Evolutionary conservation across 1,140 invertebrate genomes (phyloP).

Genomic region (Hyposmocoma kahamanoa): DNA sequence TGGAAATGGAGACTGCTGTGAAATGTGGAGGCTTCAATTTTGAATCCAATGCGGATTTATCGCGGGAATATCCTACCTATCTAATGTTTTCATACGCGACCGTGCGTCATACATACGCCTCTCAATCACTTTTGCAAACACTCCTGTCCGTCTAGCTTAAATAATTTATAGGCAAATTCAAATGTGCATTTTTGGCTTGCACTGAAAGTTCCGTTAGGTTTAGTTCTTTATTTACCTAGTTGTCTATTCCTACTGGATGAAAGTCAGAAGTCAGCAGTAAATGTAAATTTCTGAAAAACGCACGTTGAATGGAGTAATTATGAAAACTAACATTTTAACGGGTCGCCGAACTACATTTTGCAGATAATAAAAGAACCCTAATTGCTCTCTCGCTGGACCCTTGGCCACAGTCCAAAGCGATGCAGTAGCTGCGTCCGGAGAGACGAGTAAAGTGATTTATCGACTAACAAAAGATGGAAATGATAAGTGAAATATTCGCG

Average conservation of each 20-base stretch:
- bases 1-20: no score
- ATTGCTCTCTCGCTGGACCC: neutral
- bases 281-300: neutral
- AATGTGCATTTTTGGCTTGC: neutral
- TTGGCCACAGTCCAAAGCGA: neutral
- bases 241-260: neutral
- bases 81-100: no score
- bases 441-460: neutral
- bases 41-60: no score
- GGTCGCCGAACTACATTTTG: neutral
- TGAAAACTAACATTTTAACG: neutral
- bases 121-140: no score
- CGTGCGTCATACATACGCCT: no score
- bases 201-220: neutral
- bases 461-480: neutral
- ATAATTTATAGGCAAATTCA: neutral
- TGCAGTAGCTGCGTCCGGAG: neutral
- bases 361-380: neutral
- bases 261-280: neutral
- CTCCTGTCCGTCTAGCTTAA: neutral
- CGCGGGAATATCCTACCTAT: no score
- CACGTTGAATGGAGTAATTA: neutral
- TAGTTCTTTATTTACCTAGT: neutral
- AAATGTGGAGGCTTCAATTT: no score
- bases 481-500: neutral